These are phyloP conservation scores for Myrmophylax atrothorax DNA, from an alignment of 2,113 vertebrate species.

Conservation along the genomic window DNA sequence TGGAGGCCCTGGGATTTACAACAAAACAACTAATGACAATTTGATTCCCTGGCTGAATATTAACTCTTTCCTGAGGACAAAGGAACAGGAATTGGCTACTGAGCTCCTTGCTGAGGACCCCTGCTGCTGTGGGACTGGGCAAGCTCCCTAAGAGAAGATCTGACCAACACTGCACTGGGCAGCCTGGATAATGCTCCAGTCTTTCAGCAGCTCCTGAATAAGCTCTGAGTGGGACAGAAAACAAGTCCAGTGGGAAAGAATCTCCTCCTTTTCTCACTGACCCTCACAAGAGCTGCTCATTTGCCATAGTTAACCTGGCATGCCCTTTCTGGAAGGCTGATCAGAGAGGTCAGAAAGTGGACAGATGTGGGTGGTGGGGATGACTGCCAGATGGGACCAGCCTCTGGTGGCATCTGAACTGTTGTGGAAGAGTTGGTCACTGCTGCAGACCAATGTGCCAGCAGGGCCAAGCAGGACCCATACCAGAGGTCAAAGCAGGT, in stretches of 20 bases:
- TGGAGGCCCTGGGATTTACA: not conserved
- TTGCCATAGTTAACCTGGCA: not conserved
- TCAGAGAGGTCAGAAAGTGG: not conserved
- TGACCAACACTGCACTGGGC: accelerated
- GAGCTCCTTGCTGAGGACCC: not conserved
- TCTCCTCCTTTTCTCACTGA: not conserved
- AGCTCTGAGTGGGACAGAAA: not conserved
- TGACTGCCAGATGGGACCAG: not conserved
- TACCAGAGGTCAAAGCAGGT: not conserved
- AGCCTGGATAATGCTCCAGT: not conserved
- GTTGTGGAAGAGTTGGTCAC: accelerated
- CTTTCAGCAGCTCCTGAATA: not conserved
- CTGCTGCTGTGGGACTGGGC: not conserved
- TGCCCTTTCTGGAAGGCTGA: not conserved
- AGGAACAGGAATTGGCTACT: not conserved
- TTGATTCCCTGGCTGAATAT: not conserved
- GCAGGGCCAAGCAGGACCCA: not conserved
- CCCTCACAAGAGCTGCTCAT: not conserved
- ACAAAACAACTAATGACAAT: not conserved
- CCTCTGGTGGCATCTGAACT: accelerated
- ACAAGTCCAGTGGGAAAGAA: not conserved
- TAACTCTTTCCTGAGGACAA: not conserved
- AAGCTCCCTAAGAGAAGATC: not conserved
- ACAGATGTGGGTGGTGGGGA: not conserved
- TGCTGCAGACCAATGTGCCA: accelerated